These are phyloP conservation scores for Beris chalybata DNA, from an alignment of 2,888 invertebrate species.

Conservation along the genomic window DNA sequence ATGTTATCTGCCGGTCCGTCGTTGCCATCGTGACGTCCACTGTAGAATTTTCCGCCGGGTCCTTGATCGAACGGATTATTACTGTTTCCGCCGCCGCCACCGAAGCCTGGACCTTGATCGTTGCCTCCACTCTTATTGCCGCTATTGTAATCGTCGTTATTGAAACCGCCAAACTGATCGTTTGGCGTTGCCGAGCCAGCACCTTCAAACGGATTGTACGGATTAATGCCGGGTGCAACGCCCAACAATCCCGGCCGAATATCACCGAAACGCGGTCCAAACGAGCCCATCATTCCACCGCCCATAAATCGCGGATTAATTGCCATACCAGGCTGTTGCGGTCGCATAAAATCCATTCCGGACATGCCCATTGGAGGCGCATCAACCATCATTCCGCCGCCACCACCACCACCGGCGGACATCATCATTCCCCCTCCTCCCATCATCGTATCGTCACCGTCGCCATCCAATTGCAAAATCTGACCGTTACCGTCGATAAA, in stretches of 20 bases:
- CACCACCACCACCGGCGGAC: not conserved
- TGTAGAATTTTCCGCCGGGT: constrained; percentile 1
- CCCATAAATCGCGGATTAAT: constrained; percentile 8
- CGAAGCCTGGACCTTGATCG: constrained; percentile 49
- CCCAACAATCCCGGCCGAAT: constrained; percentile 62
- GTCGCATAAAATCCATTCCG: constrained; percentile 15
- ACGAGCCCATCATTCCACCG: not conserved
- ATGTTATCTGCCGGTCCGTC: too few relatives aligned
- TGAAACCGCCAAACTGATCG: constrained; percentile 41
- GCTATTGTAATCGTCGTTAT: constrained; percentile 55
- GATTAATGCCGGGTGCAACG: constrained; percentile 59
- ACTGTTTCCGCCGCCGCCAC: constrained; percentile 58
- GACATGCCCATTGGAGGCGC: constrained; percentile 5
- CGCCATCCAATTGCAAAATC: constrained; percentile 51
- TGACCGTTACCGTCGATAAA: constrained; percentile 63
- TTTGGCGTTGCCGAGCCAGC: constrained; percentile 55
- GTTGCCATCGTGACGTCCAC: constrained; percentile 6
- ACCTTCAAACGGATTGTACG: constrained; percentile 45
- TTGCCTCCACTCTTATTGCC: constrained; percentile 53
- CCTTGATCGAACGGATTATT: constrained; percentile 42
- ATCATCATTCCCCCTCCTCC: not conserved
- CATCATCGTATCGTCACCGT: constrained; percentile 15
- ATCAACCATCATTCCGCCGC: too few relatives aligned
- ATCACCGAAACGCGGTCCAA: constrained; percentile 48
- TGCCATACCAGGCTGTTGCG: not conserved